Base-by-base conservation (phyloP, 2,113 vertebrate genomes). In the Corythornis cristatus region DNA sequence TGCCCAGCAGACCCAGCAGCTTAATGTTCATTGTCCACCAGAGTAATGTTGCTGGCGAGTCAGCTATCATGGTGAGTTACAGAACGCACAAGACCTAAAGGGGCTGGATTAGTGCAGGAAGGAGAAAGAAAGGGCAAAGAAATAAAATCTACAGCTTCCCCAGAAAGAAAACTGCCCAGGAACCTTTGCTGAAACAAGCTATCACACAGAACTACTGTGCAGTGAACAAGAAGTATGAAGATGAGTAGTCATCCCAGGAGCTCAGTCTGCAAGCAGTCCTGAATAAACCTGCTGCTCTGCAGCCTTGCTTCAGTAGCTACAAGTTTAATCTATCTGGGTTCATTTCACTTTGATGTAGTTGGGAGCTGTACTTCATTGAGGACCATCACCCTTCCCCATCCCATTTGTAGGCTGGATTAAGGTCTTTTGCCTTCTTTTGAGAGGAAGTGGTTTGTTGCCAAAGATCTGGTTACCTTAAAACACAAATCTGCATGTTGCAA, bases 161-260 rank as follows among this genome's bases (percentile, higher is more conserved):
- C 13, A 37, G n/a, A 14, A 70, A 70, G 28, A 73, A 76, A 66
- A 61, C 42, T 29, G 15, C n/a, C 57, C 9, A 37, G 60, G 26
- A 58, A 35, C 18, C 50, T 83, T 80, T 65, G 35, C 51, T 86
- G 60, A 26, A 15, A 28, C 9, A 76, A 88, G 6, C 2, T 74
- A 33, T 8, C 20, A 4, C 10, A 42, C 29, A 29, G 14, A 86
- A 58, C 8, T 25, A 20, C n/a, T 1, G 0, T 35, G 26, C 11
- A 45, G 12, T 3, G 1, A 43, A 33, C 0, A 3, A 66, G 11
- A 77, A 40, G n/a, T 7, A 6, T 2, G 1, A 46, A 73, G 29
- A 67, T 57, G 31, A 70, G 58, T 12, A 48, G 46, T 33, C 2
- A 11, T 7, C 12, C 33, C 28, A 54, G 45, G n/a, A 85, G 28